Evolutionary conservation across 53 echinoderm and acorn worm genomes (phyloP).

Genomic region (Actinopyga echinites): DNA sequence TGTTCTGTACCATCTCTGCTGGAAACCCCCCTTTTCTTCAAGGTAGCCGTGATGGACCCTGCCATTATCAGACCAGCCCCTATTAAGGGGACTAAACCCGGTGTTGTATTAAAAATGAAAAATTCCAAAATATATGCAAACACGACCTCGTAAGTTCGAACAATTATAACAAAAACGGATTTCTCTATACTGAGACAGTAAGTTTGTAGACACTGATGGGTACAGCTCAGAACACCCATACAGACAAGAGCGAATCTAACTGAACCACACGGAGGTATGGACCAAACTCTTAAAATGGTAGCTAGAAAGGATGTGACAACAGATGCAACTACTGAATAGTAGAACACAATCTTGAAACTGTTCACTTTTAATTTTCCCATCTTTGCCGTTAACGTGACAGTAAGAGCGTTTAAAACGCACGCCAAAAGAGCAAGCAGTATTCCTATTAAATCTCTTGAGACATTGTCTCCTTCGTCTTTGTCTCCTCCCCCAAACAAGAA

Average conservation of each 20-base stretch:
- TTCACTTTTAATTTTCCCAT: constrained; percentile 1
- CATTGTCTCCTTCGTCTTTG: background rate
- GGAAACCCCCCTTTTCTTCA: constrained; percentile 29
- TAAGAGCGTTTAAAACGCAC: background rate
- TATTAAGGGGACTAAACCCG: background rate
- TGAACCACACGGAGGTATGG: no score
- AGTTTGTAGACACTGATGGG: background rate
- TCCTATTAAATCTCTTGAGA: background rate
- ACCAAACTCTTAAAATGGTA: background rate
- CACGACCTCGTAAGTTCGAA: constrained; percentile 10
- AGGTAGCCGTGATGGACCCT: constrained; percentile 1
- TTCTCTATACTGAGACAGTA: no score
- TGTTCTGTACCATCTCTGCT: no score
- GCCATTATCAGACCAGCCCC: background rate
- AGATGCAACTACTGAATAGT: background rate
- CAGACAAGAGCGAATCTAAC: no score
- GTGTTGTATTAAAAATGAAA: background rate
- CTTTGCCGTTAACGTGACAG: background rate
- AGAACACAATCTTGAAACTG: no score
- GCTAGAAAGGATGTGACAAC: background rate
- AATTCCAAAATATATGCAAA: constrained; percentile 4
- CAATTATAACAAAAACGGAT: background rate
- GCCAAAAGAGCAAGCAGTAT: background rate
- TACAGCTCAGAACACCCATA: background rate
- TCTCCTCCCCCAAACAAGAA: background rate